Percentiles rank a stretch among this genome's conserved stretches.
phyloP scores from a whole-genome alignment of 2,797 vertebrate species.

The Ctenopoma multispine region DNA sequence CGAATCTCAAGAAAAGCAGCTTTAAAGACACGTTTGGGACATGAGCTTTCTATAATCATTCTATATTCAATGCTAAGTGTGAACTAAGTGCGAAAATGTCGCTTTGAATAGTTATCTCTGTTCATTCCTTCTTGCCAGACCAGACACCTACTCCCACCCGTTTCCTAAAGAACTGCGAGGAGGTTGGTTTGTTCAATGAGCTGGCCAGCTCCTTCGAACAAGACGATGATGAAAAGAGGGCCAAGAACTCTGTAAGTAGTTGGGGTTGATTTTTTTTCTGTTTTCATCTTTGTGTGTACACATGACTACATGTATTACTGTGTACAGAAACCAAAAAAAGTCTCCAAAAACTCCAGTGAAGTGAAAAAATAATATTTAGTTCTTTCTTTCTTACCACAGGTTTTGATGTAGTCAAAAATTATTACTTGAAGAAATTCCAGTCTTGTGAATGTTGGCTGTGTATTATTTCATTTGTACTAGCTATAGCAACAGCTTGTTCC shows the following conservation, averaged over 20 bases:
- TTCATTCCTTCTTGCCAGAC: constrained; percentile 83
- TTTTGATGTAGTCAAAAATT: constrained; percentile 33
- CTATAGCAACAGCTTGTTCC: constrained; percentile 8
- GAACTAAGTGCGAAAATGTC: constrained; percentile 51
- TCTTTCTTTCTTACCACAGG: constrained; percentile 32
- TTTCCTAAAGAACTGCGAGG: constrained; percentile 99
- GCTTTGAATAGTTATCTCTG: constrained; percentile 56
- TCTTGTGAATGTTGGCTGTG: not conserved
- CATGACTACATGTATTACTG: not conserved
- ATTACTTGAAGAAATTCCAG: constrained; percentile 20
- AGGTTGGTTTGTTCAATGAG: constrained; percentile 98
- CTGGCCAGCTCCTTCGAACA: constrained; percentile 94
- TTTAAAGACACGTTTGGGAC: constrained; percentile 20
- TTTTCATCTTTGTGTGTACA: not conserved
- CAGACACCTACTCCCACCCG: constrained; percentile 98
- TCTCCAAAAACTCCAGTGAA: constrained; percentile 10
- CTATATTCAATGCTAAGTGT: constrained; percentile 50
- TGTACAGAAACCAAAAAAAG: constrained; percentile 15
- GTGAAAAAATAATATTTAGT: constrained; percentile 32
- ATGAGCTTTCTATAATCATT: constrained; percentile 47
- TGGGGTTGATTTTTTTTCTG: constrained; percentile 21
- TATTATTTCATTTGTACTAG: constrained; percentile 13
- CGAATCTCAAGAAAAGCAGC: constrained; percentile 15
- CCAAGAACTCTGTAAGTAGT: constrained; percentile 82
- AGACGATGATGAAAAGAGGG: constrained; percentile 93